Percentiles rank a stretch among this genome's conserved stretches.
phyloP scores from a whole-genome alignment of 2,888 invertebrate genomes.

The Lycocerus yunnanus region DNA sequence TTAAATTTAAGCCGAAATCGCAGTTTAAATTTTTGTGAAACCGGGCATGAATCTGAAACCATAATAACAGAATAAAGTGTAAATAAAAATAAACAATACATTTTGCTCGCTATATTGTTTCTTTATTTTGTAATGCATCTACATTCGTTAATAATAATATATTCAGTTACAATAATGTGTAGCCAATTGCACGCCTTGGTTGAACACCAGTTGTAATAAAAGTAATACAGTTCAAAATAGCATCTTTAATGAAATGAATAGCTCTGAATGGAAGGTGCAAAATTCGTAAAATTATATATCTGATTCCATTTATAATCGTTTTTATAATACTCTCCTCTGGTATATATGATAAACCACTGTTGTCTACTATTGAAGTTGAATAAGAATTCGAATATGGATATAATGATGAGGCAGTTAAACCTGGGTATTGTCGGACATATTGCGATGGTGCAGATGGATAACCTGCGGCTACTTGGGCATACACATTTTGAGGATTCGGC shows the following conservation, averaged over 20 bases:
- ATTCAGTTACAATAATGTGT: not conserved
- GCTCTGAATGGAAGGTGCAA: not conserved
- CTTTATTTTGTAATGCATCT: not conserved
- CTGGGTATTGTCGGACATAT: not conserved
- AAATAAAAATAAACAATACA: not conserved
- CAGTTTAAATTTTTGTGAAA: too few species aligned
- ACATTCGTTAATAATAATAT: not conserved
- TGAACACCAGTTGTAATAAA: accelerated
- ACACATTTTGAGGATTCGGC: not conserved
- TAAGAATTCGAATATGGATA: not conserved
- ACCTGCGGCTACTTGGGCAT: not conserved
- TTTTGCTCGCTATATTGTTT: not conserved
- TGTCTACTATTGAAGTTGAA: too few species aligned
- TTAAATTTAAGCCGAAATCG: too few species aligned
- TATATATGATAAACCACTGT: not conserved
- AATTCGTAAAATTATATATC: not conserved
- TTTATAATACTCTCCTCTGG: not conserved
- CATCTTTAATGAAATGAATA: not conserved
- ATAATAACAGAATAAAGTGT: too few species aligned
- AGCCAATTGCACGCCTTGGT: not conserved
- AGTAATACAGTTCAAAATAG: not conserved
- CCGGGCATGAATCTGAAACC: too few species aligned
- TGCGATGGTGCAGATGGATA: not conserved
- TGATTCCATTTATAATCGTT: too few species aligned
- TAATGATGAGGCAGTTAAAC: not conserved